Percentiles rank a stretch among this genome's conserved stretches.
phyloP scores from a whole-genome alignment of 2,797 vertebrate genomes.

The Thalassophryne amazonica region DNA sequence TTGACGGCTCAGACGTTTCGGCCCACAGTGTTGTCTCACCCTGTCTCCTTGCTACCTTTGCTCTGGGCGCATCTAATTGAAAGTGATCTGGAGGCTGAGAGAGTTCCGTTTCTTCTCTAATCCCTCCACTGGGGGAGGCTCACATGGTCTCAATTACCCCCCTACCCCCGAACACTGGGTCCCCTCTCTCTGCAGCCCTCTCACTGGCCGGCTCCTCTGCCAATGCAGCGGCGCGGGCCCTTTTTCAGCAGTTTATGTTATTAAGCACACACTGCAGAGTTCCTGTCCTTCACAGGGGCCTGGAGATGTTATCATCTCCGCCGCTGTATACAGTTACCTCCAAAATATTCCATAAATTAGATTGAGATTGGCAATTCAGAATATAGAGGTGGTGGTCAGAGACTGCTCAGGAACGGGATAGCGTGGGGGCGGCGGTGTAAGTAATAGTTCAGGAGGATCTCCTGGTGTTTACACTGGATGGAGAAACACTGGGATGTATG shows the following conservation, averaged over 20 bases:
- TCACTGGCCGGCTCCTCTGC: constrained; percentile 66
- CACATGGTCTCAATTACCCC: constrained; percentile 99
- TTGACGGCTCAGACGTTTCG: constrained; percentile 33
- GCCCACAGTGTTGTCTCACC: constrained; percentile 76
- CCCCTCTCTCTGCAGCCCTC: constrained; percentile 74
- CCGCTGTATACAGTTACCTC: constrained; percentile 92
- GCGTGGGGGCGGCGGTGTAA: constrained; percentile 31
- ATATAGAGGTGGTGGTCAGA: constrained; percentile 66
- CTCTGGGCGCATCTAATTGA: constrained; percentile 99
- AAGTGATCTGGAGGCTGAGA: constrained; percentile 92
- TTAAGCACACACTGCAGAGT: constrained; percentile 95
- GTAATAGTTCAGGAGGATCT: constrained; percentile 70
- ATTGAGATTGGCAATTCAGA: constrained; percentile 82
- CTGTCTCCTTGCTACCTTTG: constrained; percentile 81
- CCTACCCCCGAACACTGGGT: constrained; percentile 77
- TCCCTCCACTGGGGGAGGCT: constrained; percentile 89
- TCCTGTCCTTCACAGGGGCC: constrained; percentile 96
- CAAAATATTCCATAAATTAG: constrained; percentile 95
- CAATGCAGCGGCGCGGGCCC: constrained; percentile 74
- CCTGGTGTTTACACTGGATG: constrained; percentile 74
- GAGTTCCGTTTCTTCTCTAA: constrained; percentile 97
- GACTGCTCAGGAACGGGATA: constrained; percentile 53
- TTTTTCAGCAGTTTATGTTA: constrained; percentile 92
- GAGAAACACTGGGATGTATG: constrained; percentile 64
- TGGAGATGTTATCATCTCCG: constrained; percentile 94